A percentile compares a stretch with the other conserved stretches of the same genome.
These are phyloP conservation scores for Labeo rohita DNA, from an alignment of 2,113 vertebrate species.

Conservation along the genomic window DNA sequence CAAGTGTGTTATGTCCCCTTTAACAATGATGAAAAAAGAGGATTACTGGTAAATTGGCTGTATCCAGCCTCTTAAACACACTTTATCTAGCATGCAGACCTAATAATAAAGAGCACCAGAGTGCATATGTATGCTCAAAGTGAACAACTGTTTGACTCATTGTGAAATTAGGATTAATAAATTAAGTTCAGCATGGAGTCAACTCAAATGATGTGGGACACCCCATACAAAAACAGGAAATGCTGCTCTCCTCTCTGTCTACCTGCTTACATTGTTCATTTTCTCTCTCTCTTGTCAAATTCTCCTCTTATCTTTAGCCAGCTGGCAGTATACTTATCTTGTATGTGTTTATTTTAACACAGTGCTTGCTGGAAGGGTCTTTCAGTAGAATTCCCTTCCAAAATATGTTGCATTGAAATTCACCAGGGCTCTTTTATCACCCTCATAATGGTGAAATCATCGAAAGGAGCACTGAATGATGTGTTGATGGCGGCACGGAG, in stretches of 20 bases:
- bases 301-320: neutral
- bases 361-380: constrained; percentile 24
- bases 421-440: constrained; percentile 9
- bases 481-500: constrained; percentile 1
- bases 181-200: constrained; percentile 50
- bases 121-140: constrained; percentile 34
- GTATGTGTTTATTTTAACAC: constrained; percentile 40
- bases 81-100: constrained; percentile 45
- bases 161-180: constrained; percentile 61
- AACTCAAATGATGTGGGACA: constrained; percentile 53
- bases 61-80: constrained; percentile 44
- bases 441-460: constrained; percentile 29
- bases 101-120: constrained; percentile 44
- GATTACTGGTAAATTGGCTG: constrained; percentile 29
- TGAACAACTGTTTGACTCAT: constrained; percentile 45
- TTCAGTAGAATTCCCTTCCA: constrained; percentile 24
- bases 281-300: neutral
- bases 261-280: neutral
- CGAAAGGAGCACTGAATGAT: constrained; percentile 29
- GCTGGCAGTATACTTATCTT: constrained; percentile 14
- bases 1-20: too few species aligned
- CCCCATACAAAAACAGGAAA: neutral
- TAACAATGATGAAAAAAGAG: neutral
- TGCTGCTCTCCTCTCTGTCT: constrained; percentile 2
- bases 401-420: constrained; percentile 4